Base-by-base conservation (phyloP, 2,113 vertebrate genomes). In the Crotalus tigris region DNA sequence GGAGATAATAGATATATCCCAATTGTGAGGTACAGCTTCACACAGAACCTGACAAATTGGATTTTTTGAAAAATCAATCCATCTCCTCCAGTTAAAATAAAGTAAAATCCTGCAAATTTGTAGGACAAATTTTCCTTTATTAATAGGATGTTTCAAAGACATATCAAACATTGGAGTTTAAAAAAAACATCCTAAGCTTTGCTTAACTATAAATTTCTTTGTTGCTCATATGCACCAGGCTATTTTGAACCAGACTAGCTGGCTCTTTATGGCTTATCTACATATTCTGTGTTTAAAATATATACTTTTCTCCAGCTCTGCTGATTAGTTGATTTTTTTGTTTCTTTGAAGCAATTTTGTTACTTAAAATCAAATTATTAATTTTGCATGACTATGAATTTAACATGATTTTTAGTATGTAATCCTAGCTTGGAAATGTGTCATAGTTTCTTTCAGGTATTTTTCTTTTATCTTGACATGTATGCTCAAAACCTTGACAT, bases 391-490 rank as follows among this genome's bases (percentile, higher is more conserved):
- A 81, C n/a, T 85, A 85, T 91, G 61, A 91, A 75, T 75, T 51
- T 39, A 81, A 29, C n/a, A 53, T 23, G 19, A 81, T 85, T 29
- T 55, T 81, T 44, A 44, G 33, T 13, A 55, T 85, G 69, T 15
- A 39, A 24, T 85, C n/a, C 12, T 44, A 92, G 19, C 81, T 95
- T 95, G 91, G 90, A 93, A 49, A 81, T 54, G 75, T 93, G 59
- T 21, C 23, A 93, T 12, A 0, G 12, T 49, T 93, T 94, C 93
- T 94, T 86, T 57, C n/a, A 2, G 85, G 85, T 61, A 21, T 39
- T 5, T 58, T 55, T 24, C 17, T 17, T 55, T 89, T 55, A 39
- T 21, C n/a, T 89, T 59, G 57, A 89, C 23, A 58, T 58, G 33
- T 33, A 44, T 39, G 75, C 33, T 81, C 75, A 81, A 81, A 81